These are phyloP conservation scores for Sitophilus oryzae DNA, from an alignment of 1,140 invertebrate species.

Conservation along the genomic window DNA sequence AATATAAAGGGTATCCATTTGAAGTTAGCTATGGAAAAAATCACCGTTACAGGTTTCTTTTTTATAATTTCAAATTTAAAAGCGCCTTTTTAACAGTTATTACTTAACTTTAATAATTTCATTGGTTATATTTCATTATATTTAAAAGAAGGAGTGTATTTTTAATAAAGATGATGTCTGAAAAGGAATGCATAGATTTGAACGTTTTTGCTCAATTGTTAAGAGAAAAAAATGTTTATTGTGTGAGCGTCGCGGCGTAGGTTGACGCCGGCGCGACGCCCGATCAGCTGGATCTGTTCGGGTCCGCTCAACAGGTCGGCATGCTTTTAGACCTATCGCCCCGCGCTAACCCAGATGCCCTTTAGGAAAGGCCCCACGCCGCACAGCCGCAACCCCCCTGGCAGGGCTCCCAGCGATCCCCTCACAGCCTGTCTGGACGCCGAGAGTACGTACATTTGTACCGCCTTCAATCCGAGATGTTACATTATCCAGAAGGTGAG, in stretches of 20 bases:
- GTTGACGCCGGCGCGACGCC: conserved; percentile 27
- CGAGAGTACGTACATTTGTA: conserved; percentile 55
- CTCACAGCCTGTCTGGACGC: conserved; percentile 50
- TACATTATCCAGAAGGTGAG: conserved; percentile 58
- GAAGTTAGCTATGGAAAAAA: too few species aligned
- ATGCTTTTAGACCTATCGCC: conserved; percentile 31
- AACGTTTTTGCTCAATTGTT: too few species aligned
- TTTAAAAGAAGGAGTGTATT: too few species aligned
- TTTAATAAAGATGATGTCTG: too few species aligned
- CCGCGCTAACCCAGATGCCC: conserved; percentile 37
- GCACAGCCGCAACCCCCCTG: conserved; percentile 5
- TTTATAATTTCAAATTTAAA: too few species aligned
- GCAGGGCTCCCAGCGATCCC: conserved; percentile 40
- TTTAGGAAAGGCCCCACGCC: conserved; percentile 29
- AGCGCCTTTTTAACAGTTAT: too few species aligned
- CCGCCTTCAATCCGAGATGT: conserved; percentile 53
- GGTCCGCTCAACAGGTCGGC: conserved; percentile 45
- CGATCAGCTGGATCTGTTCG: conserved; percentile 38
- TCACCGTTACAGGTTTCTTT: too few species aligned
- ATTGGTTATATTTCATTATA: too few species aligned
- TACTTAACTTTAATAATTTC: too few species aligned
- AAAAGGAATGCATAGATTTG: too few species aligned
- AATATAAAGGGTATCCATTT: too few species aligned
- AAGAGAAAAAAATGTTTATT: too few species aligned
- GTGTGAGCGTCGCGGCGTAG: conserved; percentile 1